Percentiles rank a stretch among this genome's conserved stretches.
Evolutionary conservation across 2,888 invertebrate species (phyloP).

Genomic region (Automeris io): DNA sequence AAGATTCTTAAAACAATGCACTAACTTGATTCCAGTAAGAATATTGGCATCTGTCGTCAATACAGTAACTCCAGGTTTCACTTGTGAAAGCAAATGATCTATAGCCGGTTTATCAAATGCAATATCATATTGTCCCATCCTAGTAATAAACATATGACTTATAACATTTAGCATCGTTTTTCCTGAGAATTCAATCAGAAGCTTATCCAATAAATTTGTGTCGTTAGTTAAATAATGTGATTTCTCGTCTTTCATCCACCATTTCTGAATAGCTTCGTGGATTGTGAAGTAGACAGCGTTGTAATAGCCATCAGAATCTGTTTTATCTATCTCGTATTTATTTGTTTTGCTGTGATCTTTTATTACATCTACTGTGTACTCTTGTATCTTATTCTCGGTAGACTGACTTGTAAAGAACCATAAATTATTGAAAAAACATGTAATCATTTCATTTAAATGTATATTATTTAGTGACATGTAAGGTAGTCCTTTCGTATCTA

Average conservation of each 20-base stretch:
- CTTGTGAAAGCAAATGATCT: background rate
- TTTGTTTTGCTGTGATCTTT: background rate
- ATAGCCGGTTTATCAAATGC: background rate
- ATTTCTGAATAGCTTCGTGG: background rate
- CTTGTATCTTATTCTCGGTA: background rate
- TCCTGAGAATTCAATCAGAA: background rate
- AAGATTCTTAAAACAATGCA: background rate
- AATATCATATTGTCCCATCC: background rate
- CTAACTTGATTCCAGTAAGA: slow-evolving; percentile 1
- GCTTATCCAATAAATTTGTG: background rate
- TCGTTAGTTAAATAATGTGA: background rate
- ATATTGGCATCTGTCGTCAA: background rate
- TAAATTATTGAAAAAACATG: background rate
- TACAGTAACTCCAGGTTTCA: background rate
- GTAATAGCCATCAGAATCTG: background rate
- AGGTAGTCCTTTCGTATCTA: background rate
- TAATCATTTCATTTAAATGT: background rate
- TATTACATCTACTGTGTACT: background rate
- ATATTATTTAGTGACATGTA: background rate
- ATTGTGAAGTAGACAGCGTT: background rate
- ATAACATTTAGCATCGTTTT: background rate
- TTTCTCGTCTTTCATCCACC: background rate
- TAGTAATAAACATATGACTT: background rate
- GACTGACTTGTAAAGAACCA: background rate
- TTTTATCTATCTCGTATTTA: background rate